A percentile compares a stretch with the other conserved stretches of the same genome.
phyloP scores from a whole-genome alignment of 2,113 vertebrate genomes.

The Saccopteryx leptura region DNA sequence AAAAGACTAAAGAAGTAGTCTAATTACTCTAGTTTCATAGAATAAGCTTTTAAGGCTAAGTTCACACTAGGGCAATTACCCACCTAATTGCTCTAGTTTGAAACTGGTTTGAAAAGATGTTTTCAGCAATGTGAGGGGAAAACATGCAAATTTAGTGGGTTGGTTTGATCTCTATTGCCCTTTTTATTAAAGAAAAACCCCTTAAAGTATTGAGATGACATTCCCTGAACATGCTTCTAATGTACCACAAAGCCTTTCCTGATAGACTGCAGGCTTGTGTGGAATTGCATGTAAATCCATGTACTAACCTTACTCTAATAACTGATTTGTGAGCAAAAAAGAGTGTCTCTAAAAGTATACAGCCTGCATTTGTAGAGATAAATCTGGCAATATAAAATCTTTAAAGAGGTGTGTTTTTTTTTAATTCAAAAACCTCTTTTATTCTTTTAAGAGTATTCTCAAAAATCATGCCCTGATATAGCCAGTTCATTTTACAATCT shows the following conservation, averaged over 20 bases:
- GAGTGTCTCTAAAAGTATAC: not conserved
- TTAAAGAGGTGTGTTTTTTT: not conserved
- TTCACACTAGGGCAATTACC: constrained; percentile 83
- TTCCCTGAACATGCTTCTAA: constrained; percentile 69
- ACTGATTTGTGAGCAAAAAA: not conserved
- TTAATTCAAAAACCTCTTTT: not conserved
- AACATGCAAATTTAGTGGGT: constrained; percentile 82
- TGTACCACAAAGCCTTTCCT: constrained; percentile 63
- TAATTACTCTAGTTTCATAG: constrained; percentile 84
- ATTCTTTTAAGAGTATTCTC: constrained; percentile 36
- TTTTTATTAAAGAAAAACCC: constrained; percentile 80
- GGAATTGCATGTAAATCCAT: constrained; percentile 12
- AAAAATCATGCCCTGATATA: constrained; percentile 23
- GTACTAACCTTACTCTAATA: constrained; percentile 31
- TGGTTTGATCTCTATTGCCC: constrained; percentile 77
- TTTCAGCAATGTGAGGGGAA: constrained; percentile 76
- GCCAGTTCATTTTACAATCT: not conserved
- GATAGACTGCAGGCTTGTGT: constrained; percentile 18
- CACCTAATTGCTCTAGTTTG: constrained; percentile 80
- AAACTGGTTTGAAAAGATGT: constrained; percentile 83
- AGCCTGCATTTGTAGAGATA: not conserved
- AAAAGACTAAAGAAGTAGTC: constrained; percentile 79
- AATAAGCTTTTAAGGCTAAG: constrained; percentile 84
- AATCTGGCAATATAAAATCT: constrained; percentile 9
- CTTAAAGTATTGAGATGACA: constrained; percentile 75